Conservation (phyloP, 1,140 invertebrate genomes). For the Nomia melanderi region DNA sequence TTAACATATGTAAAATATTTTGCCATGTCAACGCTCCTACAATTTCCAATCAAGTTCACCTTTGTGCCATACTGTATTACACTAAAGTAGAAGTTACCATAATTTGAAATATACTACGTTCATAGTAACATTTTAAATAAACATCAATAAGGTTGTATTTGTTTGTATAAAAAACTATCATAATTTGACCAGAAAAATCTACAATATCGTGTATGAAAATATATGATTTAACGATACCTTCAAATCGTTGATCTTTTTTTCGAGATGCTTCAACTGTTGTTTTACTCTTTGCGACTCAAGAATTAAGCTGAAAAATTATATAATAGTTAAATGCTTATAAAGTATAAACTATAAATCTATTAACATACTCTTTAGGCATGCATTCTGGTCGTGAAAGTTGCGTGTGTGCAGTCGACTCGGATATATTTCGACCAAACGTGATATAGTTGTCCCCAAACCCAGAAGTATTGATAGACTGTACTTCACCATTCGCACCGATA, state of each 20-base stretch:
- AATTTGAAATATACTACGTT: no score
- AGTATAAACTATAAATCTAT: slow-evolving; percentile 33
- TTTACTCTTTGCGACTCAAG: slow-evolving; percentile 85
- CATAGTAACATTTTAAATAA: no score
- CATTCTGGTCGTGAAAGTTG: slow-evolving; percentile 73
- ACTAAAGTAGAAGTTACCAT: no score
- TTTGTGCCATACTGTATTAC: no score
- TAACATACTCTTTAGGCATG: slow-evolving; percentile 78
- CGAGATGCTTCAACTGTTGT: slow-evolving; percentile 84
- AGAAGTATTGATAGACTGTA: slow-evolving; percentile 70
- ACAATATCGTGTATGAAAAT: neutral
- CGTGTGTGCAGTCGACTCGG: slow-evolving; percentile 68
- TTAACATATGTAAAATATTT: neutral
- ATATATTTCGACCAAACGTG: slow-evolving; percentile 77
- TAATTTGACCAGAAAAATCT: no score
- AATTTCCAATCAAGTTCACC: no score
- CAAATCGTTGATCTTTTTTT: slow-evolving; percentile 85
- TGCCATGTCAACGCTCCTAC: neutral
- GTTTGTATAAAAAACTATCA: no score
- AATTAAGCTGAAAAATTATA: slow-evolving; percentile 75
- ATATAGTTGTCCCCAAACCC: slow-evolving; percentile 79
- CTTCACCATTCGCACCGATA: slow-evolving; percentile 69
- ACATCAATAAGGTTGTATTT: no score
- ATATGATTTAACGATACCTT: slow-evolving; percentile 77
- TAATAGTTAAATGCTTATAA: neutral